A percentile compares a stretch with the other conserved stretches of the same genome.
Conservation (phyloP, 2,797 vertebrate genomes). For the Xerus rutilus region DNA sequence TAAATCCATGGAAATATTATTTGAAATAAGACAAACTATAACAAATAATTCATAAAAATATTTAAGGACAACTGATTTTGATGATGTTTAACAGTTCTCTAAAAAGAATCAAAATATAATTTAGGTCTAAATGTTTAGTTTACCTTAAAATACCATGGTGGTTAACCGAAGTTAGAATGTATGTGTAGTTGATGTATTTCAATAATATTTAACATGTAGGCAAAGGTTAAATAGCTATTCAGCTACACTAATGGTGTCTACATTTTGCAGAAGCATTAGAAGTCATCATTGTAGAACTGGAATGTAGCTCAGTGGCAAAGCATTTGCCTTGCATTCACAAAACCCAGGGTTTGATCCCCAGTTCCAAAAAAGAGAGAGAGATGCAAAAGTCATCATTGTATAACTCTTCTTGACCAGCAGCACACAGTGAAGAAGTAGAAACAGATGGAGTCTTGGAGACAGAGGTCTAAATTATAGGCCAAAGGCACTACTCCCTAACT, state of each 20-base stretch:
- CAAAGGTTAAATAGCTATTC: slow-evolving; percentile 49
- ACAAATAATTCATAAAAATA: slow-evolving; percentile 24
- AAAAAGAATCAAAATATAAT: slow-evolving; percentile 45
- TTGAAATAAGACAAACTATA: not conserved
- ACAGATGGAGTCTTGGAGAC: slow-evolving; percentile 20
- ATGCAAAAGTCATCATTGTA: not conserved
- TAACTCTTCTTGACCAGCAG: not conserved
- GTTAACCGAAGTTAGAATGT: slow-evolving; percentile 21
- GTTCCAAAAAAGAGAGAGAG: no score
- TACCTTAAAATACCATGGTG: slow-evolving; percentile 57
- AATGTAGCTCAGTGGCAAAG: no score
- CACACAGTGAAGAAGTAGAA: not conserved
- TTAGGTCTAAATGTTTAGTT: slow-evolving; percentile 59
- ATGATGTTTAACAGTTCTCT: slow-evolving; percentile 52
- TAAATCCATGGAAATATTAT: slow-evolving; percentile 32
- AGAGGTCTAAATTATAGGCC: slow-evolving; percentile 4
- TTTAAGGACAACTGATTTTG: slow-evolving; percentile 43
- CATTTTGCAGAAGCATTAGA: not conserved
- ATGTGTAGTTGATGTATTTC: not conserved
- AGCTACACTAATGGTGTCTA: not conserved
- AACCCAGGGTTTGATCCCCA: no score
- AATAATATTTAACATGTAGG: slow-evolving; percentile 20
- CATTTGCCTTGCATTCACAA: no score
- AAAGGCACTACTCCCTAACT: not conserved
- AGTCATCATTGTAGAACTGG: not conserved